A percentile compares a stretch with the other conserved stretches of the same genome.
Conservation (phyloP, 23 tunicate genomes). For the Pegea sp. region DNA sequence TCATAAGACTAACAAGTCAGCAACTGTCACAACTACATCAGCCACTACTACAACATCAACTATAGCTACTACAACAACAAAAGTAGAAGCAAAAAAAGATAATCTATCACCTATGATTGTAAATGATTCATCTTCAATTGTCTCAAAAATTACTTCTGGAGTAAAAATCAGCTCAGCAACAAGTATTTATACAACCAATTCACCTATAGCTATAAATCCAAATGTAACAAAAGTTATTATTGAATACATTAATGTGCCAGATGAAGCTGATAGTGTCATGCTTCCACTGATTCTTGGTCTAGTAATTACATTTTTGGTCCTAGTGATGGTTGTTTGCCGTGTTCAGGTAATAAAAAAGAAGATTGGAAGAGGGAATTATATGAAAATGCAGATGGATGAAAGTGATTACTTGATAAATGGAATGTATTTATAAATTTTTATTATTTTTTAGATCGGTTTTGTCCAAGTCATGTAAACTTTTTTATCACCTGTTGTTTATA, state of each 20-base stretch:
- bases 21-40: slow-evolving; percentile 6
- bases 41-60: neutral
- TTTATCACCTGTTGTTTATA: too few species aligned
- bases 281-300: slow-evolving; percentile 67
- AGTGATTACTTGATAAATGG: slow-evolving; percentile 83
- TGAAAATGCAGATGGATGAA: slow-evolving; percentile 66
- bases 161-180: too few species aligned
- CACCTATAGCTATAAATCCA: too few species aligned
- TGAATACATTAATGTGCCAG: neutral
- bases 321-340: slow-evolving; percentile 57
- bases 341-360: slow-evolving; percentile 36
- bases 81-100: too few species aligned
- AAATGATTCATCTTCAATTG: too few species aligned
- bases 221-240: neutral
- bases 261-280: slow-evolving; percentile 25
- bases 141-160: too few species aligned
- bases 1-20: too few species aligned
- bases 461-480: too few species aligned
- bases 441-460: too few species aligned
- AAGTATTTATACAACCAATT: too few species aligned
- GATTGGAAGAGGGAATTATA: slow-evolving; percentile 18
- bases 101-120: too few species aligned
- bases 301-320: slow-evolving; percentile 36
- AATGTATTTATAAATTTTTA: slow-evolving; percentile 77
- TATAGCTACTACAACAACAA: neutral